Percentiles rank a stretch among this genome's conserved stretches.
Conservation (phyloP, 2,113 vertebrate species). For the Callaeas wilsoni region DNA sequence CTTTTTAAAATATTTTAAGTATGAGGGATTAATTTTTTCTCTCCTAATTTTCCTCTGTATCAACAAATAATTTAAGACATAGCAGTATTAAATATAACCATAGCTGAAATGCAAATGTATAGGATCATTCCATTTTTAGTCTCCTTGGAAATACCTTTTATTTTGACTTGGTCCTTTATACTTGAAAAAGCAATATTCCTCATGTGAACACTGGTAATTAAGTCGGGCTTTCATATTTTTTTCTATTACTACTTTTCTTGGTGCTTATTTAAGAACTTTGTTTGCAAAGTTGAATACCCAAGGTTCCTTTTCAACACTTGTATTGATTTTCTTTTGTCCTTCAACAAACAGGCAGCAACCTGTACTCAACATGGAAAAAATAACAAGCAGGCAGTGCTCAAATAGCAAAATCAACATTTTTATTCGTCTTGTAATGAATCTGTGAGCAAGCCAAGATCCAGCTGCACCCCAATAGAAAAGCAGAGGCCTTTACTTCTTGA, state of each 20-base stretch:
- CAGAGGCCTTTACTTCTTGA: not conserved
- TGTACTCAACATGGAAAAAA: not conserved
- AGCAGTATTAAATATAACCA: not conserved
- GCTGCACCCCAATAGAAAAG: not conserved
- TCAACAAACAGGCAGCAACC: not conserved
- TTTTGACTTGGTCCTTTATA: not conserved
- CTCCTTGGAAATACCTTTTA: not conserved
- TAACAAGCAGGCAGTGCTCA: not conserved
- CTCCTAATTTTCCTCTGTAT: not conserved
- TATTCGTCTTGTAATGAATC: not conserved
- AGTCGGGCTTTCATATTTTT: not conserved
- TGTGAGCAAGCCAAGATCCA: not conserved
- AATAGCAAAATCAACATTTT: constrained; percentile 12
- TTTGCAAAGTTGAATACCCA: constrained; percentile 6
- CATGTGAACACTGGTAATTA: not conserved
- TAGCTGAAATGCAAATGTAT: not conserved
- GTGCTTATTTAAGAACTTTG: constrained; percentile 20
- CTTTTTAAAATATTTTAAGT: not conserved
- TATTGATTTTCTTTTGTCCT: constrained; percentile 53
- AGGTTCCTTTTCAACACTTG: not conserved
- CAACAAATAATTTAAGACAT: not conserved
- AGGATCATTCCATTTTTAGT: not conserved
- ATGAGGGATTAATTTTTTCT: not conserved
- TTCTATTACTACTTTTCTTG: not conserved
- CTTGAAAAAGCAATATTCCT: not conserved